Evolutionary conservation across 2,888 invertebrate genomes (phyloP), one percentile per base, ranked within the genome.

Genomic region (Camponotus fellah): DNA sequence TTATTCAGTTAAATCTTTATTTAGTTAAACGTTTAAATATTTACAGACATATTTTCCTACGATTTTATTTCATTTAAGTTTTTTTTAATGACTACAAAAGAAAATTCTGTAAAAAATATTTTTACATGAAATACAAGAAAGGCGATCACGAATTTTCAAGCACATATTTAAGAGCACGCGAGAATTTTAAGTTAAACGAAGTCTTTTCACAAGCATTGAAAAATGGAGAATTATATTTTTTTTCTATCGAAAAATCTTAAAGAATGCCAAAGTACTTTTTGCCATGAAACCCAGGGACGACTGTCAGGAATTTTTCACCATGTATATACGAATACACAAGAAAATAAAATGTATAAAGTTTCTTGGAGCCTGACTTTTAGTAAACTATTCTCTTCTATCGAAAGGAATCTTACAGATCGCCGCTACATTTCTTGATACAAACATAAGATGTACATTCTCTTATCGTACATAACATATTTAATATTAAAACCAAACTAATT

Each of bases 301-400:
- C 53, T n/a, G 53, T 8, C 53, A 53, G n/a, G 53, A 53, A 53
- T 53, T 53, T 53, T 53, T 53, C 53, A 53, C 53, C 8, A 8
- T 8, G n/a, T 53, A n/a, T 53, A n/a, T 53, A 53, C 53, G n/a
- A n/a, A n/a, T n/a, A n/a, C 53, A 53, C 17, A n/a, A 53, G n/a
- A n/a, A 1, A 53, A n/a, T 8, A n/a, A 53, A 6, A 6, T n/a
- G n/a, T 53, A n/a, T 3, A 8, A 53, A n/a, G 53, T 53, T 53
- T 53, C 53, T 53, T n/a, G n/a, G n/a, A n/a, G 53, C n/a, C n/a
- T 53, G n/a, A 53, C 53, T 53, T 53, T n/a, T 53, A 53, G n/a
- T 6, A n/a, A 53, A 53, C 53, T 53, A 53, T 53, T 53, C 53
- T 8, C n/a, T 8, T 53, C n/a, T 17, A 17, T 53, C 53, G n/a